Evolutionary conservation across 2,797 vertebrate genomes (phyloP).

Genomic region (Balearica regulorum): DNA sequence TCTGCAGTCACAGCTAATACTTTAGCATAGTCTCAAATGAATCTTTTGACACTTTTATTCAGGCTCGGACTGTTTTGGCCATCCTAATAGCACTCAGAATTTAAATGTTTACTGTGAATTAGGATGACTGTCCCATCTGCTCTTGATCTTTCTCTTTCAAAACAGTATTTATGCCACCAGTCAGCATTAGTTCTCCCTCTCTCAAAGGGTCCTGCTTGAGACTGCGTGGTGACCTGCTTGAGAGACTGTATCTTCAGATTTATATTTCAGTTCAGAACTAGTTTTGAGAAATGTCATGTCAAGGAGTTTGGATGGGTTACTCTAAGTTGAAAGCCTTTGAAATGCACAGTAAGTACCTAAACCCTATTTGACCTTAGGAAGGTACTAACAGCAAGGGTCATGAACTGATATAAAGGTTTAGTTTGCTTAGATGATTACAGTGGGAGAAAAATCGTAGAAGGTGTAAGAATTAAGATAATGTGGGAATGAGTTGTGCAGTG

Average conservation of each 20-base stretch:
- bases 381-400: not conserved
- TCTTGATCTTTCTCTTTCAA: not conserved
- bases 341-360: not conserved
- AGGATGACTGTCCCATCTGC: not conserved
- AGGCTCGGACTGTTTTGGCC: not conserved
- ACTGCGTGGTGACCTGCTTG: not conserved
- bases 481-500: not conserved
- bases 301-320: not conserved
- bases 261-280: not conserved
- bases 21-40: not conserved
- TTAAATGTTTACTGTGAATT: not conserved
- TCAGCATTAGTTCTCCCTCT: not conserved
- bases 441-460: not conserved
- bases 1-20: not conserved
- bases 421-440: not conserved
- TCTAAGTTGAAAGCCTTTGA: not conserved
- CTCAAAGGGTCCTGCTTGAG: accelerated
- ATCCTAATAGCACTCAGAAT: not conserved
- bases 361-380: not conserved
- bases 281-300: not conserved
- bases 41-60: not conserved
- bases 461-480: not conserved
- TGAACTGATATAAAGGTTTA: not conserved
- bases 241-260: not conserved
- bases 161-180: not conserved